Percentiles rank a stretch among this genome's conserved stretches.
Evolutionary conservation across 2,888 invertebrate species (phyloP).

Genomic region (Thumatha senex): DNA sequence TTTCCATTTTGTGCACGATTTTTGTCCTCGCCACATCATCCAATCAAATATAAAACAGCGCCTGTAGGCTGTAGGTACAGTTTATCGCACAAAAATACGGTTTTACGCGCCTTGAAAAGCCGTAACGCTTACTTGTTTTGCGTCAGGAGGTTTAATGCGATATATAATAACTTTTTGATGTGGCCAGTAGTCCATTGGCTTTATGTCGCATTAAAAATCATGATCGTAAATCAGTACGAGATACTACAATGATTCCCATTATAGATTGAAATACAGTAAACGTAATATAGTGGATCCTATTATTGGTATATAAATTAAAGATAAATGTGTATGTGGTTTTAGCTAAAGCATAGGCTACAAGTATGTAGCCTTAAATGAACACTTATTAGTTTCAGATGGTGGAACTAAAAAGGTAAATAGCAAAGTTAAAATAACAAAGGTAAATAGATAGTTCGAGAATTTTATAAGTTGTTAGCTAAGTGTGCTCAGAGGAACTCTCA

Average conservation of each 20-base stretch:
- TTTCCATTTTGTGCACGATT: no score
- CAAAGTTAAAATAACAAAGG: no score
- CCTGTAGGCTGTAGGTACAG: slow-evolving; percentile 4
- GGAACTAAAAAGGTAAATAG: no score
- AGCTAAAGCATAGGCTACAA: no score
- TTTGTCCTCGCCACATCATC: not conserved
- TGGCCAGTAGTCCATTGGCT: slow-evolving; percentile 41
- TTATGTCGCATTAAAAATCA: slow-evolving; percentile 55
- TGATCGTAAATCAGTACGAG: slow-evolving; percentile 45
- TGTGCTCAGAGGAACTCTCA: no score
- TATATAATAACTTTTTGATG: slow-evolving; percentile 74
- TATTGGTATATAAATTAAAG: slow-evolving; percentile 6
- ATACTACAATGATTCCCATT: slow-evolving; percentile 41
- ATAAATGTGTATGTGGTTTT: slow-evolving; percentile 3
- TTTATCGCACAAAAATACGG: slow-evolving; percentile 40
- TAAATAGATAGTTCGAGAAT: no score
- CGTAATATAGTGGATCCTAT: slow-evolving; percentile 5
- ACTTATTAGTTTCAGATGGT: no score
- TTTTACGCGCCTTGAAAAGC: slow-evolving; percentile 56
- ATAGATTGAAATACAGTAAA: slow-evolving; percentile 30
- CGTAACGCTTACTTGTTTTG: slow-evolving; percentile 61
- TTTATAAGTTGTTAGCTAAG: no score
- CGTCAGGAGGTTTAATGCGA: slow-evolving; percentile 63
- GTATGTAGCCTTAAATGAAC: no score
- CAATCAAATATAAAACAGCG: slow-evolving; percentile 25